Evolutionary conservation across 1,140 invertebrate species (phyloP).

Genomic region (Bombus waltoni): DNA sequence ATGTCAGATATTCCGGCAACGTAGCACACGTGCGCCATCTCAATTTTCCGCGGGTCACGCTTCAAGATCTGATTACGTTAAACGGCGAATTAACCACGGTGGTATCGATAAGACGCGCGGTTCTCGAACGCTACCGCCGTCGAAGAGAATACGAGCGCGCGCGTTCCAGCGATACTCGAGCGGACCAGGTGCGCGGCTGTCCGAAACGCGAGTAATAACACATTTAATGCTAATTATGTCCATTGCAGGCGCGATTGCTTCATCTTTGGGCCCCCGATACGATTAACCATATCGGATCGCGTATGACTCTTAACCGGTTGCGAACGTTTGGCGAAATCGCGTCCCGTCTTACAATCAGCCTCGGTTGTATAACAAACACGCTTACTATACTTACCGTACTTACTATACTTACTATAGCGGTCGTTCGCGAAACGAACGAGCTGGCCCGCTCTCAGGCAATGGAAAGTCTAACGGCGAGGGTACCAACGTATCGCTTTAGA

Average conservation of each 20-base stretch:
- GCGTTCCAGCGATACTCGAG: not conserved
- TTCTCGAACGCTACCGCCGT: not conserved
- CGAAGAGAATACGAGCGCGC: not conserved
- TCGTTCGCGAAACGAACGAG: slow-evolving; percentile 16
- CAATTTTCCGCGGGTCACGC: not conserved
- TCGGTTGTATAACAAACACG: slow-evolving; percentile 34
- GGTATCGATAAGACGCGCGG: not conserved
- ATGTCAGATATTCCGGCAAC: not conserved
- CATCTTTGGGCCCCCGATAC: slow-evolving; percentile 12
- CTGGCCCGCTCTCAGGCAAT: not conserved
- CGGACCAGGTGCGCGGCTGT: slow-evolving; percentile 24
- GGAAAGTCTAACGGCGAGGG: slow-evolving; percentile 17
- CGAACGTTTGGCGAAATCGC: slow-evolving; percentile 31
- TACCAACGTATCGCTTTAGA: not conserved
- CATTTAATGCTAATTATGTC: slow-evolving; percentile 51
- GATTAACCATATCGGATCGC: slow-evolving; percentile 40
- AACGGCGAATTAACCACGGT: not conserved
- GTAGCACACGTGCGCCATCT: not conserved
- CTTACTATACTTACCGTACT: no score
- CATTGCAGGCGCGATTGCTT: slow-evolving; percentile 38
- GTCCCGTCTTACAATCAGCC: not conserved
- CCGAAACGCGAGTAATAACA: slow-evolving; percentile 38
- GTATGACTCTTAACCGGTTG: slow-evolving; percentile 28
- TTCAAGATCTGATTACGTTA: not conserved
- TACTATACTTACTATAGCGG: no score